Conservation (phyloP, 2,888 invertebrate species). For the Drosophila dives region DNA sequence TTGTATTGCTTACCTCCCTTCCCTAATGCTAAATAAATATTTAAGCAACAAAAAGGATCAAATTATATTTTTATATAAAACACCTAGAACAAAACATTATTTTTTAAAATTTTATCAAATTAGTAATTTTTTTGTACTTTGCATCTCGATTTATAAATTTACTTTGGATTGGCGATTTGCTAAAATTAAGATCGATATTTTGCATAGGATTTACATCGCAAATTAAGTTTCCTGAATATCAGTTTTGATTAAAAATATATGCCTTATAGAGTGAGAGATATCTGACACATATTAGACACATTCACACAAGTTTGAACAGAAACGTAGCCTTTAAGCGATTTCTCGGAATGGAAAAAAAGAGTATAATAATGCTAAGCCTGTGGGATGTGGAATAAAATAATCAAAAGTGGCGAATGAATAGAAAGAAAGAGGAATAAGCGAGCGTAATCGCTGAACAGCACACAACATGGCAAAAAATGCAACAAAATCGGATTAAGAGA, state of each 20-base stretch:
- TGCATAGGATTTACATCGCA: background rate
- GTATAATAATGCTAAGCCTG: slow-evolving; percentile 59
- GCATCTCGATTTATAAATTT: background rate
- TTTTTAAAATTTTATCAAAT: background rate
- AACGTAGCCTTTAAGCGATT: background rate
- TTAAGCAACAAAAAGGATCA: background rate
- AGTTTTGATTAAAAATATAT: background rate
- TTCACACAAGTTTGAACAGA: background rate
- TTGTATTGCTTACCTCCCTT: background rate
- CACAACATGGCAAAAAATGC: slow-evolving; percentile 64
- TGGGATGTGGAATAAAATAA: slow-evolving; percentile 59
- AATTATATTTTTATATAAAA: background rate
- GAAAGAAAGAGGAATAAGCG: slow-evolving; percentile 44
- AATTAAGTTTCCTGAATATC: background rate
- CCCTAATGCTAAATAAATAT: background rate
- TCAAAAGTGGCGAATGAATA: slow-evolving; percentile 50
- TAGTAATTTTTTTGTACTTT: no score
- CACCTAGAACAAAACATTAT: background rate
- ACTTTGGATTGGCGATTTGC: background rate
- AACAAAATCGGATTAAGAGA: slow-evolving; percentile 76
- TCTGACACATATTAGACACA: no score
- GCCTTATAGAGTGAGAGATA: background rate
- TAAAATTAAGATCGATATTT: background rate
- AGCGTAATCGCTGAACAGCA: slow-evolving; percentile 67
- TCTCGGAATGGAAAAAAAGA: background rate